Evolutionary conservation across 1,140 invertebrate genomes (phyloP).

Genomic region (Drosophila lowei): DNA sequence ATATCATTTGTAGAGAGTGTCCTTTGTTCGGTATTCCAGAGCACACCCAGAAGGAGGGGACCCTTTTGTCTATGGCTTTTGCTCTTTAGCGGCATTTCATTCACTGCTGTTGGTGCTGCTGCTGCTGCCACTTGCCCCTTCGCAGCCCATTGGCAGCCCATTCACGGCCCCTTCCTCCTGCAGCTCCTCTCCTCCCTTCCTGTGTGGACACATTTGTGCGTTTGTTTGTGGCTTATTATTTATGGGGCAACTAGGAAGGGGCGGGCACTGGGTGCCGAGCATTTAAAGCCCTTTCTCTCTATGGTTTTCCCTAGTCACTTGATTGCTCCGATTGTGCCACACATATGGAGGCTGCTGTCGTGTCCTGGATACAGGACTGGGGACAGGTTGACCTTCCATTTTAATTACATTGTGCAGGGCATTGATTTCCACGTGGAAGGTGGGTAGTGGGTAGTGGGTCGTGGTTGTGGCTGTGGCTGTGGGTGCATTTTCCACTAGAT

Average conservation of each 20-base stretch:
- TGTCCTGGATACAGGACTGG: conserved; percentile 8
- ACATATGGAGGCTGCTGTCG: conserved; percentile 9
- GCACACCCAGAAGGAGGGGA: neutral
- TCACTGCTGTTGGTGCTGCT: conserved; percentile 34
- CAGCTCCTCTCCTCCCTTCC: neutral
- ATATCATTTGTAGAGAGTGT: conserved; percentile 4
- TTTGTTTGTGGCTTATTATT: conserved; percentile 59
- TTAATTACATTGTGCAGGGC: conserved; percentile 52
- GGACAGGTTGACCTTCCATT: conserved; percentile 9
- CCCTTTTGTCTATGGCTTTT: conserved; percentile 27
- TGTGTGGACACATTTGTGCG: conserved; percentile 14
- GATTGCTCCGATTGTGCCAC: conserved; percentile 28
- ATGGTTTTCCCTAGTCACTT: conserved; percentile 10
- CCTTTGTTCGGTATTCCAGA: conserved; percentile 2
- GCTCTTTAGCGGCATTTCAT: conserved; percentile 45
- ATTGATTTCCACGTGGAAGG: conserved; percentile 22
- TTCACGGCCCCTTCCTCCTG: neutral
- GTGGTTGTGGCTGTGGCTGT: conserved; percentile 13
- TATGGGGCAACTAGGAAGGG: conserved; percentile 24
- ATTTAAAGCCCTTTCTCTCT: conserved; percentile 41
- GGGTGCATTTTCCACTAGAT: conserved; percentile 24
- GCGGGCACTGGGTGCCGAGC: conserved; percentile 18
- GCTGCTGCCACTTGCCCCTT: conserved; percentile 3
- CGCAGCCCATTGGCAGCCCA: too few relatives aligned
- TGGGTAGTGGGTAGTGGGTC: neutral